These are phyloP conservation scores for Triplophysa rosa DNA, from an alignment of 2,113 vertebrate species.

Conservation along the genomic window DNA sequence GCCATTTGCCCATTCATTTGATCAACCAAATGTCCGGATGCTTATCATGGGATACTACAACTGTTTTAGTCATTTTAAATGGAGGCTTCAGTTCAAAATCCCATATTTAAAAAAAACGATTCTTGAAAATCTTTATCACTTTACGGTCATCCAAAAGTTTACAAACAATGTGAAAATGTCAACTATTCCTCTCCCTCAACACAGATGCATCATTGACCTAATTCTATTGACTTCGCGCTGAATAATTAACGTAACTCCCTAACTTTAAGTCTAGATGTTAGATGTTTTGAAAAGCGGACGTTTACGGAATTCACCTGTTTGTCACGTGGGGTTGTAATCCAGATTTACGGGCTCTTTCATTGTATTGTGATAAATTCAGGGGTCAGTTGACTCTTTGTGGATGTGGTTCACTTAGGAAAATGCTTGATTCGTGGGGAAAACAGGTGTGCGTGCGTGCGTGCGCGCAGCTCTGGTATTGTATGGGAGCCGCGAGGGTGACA, in stretches of 20 bases:
- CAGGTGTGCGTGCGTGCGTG: slow-evolving; percentile 56
- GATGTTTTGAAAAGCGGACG: too few relatives aligned
- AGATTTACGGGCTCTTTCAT: not conserved
- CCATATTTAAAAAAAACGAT: too few relatives aligned
- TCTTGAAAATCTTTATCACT: too few relatives aligned
- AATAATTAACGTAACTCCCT: too few relatives aligned
- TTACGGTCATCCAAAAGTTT: too few relatives aligned
- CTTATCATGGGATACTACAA: not conserved
- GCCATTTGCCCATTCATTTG: not conserved
- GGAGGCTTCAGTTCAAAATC: too few relatives aligned
- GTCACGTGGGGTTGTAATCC: not conserved
- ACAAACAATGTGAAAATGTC: too few relatives aligned
- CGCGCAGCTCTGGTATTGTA: slow-evolving; percentile 53
- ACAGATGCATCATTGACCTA: too few relatives aligned
- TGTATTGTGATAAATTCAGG: not conserved
- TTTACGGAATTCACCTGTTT: too few relatives aligned
- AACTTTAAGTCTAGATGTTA: too few relatives aligned
- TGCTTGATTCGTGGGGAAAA: slow-evolving; percentile 68
- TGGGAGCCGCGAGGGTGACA: slow-evolving; percentile 61
- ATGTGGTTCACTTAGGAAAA: slow-evolving; percentile 57
- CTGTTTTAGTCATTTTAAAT: not conserved
- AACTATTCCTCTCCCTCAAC: too few relatives aligned
- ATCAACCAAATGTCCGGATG: slow-evolving; percentile 8
- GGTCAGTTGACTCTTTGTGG: not conserved
- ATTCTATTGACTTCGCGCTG: too few relatives aligned